A percentile compares a stretch with the other conserved stretches of the same genome.
These are phyloP conservation scores for Hoplias malabaricus DNA, from an alignment of 2,113 vertebrate species.

Conservation along the genomic window DNA sequence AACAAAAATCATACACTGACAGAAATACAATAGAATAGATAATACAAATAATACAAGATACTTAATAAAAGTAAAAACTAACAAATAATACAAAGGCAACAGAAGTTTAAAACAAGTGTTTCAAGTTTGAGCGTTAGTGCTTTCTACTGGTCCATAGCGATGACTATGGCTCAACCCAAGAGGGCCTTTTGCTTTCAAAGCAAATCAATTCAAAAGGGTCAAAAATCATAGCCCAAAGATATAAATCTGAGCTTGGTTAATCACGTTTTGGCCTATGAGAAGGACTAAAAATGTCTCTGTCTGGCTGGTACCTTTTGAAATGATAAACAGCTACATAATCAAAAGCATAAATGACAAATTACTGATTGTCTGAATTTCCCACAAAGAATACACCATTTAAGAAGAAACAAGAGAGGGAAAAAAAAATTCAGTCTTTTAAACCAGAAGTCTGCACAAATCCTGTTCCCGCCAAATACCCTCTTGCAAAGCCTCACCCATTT, in stretches of 20 bases:
- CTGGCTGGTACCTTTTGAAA: conserved; percentile 17
- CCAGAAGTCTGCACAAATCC: background rate
- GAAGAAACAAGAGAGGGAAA: background rate
- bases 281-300: conserved; percentile 5
- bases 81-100: conserved; percentile 3
- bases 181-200: background rate
- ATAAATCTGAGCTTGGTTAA: background rate
- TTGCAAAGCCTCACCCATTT: conserved; percentile 2
- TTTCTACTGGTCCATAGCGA: conserved; percentile 32
- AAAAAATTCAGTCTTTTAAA: background rate
- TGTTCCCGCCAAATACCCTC: conserved; percentile 1
- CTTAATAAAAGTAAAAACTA: conserved; percentile 30
- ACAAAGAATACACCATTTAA: background rate
- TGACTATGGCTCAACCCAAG: background rate
- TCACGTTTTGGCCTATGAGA: background rate
- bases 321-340: conserved; percentile 18
- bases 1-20: background rate
- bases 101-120: conserved; percentile 37
- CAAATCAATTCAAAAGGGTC: conserved; percentile 1
- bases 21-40: conserved; percentile 25
- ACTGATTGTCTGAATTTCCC: conserved; percentile 57
- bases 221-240: background rate
- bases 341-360: background rate
- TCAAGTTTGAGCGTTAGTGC: conserved; percentile 50
- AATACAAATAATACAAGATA: conserved; percentile 27